Evolutionary conservation across 2,113 vertebrate genomes (phyloP).

Genomic region (Numida meleagris): DNA sequence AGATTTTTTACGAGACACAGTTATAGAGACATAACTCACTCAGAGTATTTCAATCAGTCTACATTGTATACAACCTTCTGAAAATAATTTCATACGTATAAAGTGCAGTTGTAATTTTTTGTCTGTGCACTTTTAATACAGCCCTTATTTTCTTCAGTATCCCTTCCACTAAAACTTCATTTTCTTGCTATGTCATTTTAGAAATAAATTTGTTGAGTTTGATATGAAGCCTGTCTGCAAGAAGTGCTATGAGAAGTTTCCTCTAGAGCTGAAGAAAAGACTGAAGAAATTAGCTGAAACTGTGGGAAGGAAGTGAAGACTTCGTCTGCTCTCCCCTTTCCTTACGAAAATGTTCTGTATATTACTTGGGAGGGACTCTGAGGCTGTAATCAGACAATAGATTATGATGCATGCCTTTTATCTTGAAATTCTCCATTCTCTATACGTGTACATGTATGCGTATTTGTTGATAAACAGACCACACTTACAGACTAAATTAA

Average conservation of each 20-base stretch:
- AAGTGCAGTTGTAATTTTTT: neutral
- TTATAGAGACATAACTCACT: neutral
- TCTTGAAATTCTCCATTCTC: conserved; percentile 16
- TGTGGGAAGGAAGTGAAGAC: conserved; percentile 88
- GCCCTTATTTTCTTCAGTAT: neutral
- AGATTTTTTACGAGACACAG: neutral
- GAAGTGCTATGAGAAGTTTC: conserved; percentile 99
- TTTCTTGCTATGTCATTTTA: conserved; percentile 67
- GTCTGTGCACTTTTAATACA: neutral
- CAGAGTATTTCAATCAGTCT: neutral
- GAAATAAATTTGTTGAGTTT: conserved; percentile 99
- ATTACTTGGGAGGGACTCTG: conserved; percentile 3
- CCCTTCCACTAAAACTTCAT: conserved; percentile 12
- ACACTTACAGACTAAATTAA: conserved; percentile 12
- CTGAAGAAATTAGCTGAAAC: conserved; percentile 98
- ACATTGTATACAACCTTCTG: neutral
- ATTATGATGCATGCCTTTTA: neutral
- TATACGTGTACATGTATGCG: neutral
- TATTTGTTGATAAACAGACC: conserved; percentile 15
- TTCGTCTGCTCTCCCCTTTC: conserved; percentile 1
- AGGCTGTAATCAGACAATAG: conserved; percentile 39
- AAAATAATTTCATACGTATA: neutral
- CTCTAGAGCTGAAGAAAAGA: conserved; percentile 97
- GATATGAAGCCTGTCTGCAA: conserved; percentile 99
- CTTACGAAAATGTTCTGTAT: conserved; percentile 28